These are phyloP conservation scores for Amblyjoppa proteus DNA, from an alignment of 2,888 invertebrate genomes.

Conservation along the genomic window DNA sequence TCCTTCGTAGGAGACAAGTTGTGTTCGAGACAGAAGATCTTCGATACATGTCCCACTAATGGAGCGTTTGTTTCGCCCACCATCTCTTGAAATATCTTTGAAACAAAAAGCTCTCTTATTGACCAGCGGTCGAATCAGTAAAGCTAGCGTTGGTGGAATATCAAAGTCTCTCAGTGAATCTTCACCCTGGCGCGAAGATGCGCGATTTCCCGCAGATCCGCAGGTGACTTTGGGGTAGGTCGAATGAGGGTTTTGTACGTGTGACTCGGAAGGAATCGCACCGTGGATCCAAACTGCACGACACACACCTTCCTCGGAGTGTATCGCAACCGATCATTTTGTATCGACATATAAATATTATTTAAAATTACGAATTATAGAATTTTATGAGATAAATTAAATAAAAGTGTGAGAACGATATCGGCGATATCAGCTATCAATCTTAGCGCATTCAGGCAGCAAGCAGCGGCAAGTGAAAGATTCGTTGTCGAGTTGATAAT, in stretches of 20 bases:
- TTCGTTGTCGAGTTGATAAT: background rate
- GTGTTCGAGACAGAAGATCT: constrained; percentile 69
- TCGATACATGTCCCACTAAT: constrained; percentile 77
- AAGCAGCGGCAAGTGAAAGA: constrained; percentile 73
- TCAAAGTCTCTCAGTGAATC: constrained; percentile 70
- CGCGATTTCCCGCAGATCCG: constrained; percentile 2
- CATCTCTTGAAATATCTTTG: constrained; percentile 83
- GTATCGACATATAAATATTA: background rate
- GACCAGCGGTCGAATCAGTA: constrained; percentile 77
- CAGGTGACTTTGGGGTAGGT: background rate
- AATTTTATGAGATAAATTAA: constrained; percentile 14
- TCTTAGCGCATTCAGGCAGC: constrained; percentile 74
- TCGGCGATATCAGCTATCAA: constrained; percentile 49
- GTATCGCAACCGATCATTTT: constrained; percentile 33
- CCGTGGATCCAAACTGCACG: background rate
- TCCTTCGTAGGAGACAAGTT: constrained; percentile 68
- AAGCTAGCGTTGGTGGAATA: constrained; percentile 78
- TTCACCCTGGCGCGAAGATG: background rate
- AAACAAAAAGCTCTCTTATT: constrained; percentile 80
- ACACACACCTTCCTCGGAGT: constrained; percentile 18
- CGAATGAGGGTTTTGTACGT: constrained; percentile 21
- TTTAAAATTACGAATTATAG: background rate
- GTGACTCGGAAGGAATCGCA: constrained; percentile 1
- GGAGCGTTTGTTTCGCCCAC: constrained; percentile 83
- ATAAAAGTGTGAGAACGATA: background rate